A percentile compares a stretch with the other conserved stretches of the same genome.
phyloP scores from a whole-genome alignment of 2,797 vertebrate species.

The Xiphophorus birchmanni region DNA sequence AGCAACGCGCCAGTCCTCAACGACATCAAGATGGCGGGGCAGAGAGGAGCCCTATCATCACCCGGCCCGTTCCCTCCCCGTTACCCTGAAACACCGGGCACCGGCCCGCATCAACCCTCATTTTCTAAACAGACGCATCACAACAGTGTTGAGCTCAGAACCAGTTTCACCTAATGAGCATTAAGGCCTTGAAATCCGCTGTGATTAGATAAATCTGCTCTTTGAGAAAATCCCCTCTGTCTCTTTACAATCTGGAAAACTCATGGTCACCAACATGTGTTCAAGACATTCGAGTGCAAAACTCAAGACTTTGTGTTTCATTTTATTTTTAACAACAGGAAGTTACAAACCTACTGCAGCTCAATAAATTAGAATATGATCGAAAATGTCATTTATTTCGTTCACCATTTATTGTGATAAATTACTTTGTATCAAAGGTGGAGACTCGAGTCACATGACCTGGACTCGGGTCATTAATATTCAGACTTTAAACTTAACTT shows the following conservation, averaged over 20 bases:
- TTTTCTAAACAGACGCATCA: conserved; percentile 28
- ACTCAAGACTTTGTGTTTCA: not conserved
- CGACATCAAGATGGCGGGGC: conserved; percentile 70
- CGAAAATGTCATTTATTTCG: not conserved
- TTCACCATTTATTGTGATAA: no score
- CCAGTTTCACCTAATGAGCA: conserved; percentile 10
- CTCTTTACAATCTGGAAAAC: not conserved
- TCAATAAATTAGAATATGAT: not conserved
- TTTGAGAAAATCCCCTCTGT: not conserved
- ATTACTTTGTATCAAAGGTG: no score
- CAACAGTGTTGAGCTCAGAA: conserved; percentile 4
- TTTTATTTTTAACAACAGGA: conserved; percentile 6
- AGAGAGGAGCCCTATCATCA: conserved; percentile 58
- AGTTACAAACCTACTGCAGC: not conserved
- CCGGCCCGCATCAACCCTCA: conserved; percentile 23
- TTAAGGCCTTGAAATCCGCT: conserved; percentile 7
- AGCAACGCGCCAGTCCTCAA: conserved; percentile 70
- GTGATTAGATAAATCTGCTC: not conserved
- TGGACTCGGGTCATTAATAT: no score
- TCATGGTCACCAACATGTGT: not conserved
- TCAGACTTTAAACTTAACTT: no score
- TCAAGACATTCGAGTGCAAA: not conserved
- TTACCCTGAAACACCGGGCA: conserved; percentile 38
- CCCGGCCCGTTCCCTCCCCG: conserved; percentile 45
- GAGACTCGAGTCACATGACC: no score